Evolutionary conservation across 2,113 vertebrate species (phyloP).

Genomic region (Phoenicopterus ruber): DNA sequence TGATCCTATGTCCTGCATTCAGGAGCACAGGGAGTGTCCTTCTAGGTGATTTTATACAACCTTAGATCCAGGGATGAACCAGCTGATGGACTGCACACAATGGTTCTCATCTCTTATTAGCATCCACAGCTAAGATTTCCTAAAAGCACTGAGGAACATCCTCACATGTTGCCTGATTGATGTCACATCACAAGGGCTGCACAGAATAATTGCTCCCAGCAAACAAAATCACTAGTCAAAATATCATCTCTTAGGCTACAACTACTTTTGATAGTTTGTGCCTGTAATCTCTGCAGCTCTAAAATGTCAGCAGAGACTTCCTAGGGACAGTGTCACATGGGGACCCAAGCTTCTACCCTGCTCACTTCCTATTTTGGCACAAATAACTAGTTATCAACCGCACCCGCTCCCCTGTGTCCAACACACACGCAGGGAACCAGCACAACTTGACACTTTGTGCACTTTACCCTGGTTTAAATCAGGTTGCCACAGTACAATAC

Average conservation of each 20-base stretch:
- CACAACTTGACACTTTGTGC: background rate
- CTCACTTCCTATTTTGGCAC: background rate
- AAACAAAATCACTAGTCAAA: background rate
- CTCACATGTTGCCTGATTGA: background rate
- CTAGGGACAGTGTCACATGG: background rate
- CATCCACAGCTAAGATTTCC: background rate
- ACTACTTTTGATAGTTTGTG: background rate
- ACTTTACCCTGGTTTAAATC: background rate
- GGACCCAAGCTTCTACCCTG: background rate
- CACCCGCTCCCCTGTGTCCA: too few relatives aligned
- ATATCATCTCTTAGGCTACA: background rate
- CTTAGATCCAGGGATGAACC: background rate
- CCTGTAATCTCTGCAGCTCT: background rate
- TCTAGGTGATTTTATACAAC: background rate
- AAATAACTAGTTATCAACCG: background rate
- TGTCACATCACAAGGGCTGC: background rate
- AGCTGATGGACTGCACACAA: background rate
- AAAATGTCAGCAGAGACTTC: background rate
- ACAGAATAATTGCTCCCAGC: background rate
- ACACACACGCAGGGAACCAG: background rate
- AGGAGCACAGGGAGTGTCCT: background rate
- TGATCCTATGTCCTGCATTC: background rate
- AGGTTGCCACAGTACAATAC: background rate
- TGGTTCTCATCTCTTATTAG: background rate
- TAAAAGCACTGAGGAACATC: background rate